Evolutionary conservation across 1,140 invertebrate species (phyloP), one percentile per base, ranked within the genome.

Genomic region (Apis dorsata): DNA sequence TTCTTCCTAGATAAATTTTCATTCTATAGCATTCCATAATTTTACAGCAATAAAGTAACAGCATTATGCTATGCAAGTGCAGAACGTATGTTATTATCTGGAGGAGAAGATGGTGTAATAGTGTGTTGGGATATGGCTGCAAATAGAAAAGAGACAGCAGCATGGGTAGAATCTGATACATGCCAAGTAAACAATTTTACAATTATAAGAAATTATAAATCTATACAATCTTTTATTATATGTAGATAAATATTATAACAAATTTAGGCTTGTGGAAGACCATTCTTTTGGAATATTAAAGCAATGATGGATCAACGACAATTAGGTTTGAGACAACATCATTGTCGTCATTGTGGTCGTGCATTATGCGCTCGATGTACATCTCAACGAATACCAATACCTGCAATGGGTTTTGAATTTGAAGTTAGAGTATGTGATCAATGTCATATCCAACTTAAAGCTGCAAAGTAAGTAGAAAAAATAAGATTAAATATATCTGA

Each of bases 211-310:
- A 28, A 13, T 55, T 51, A 44, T 53, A 17, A 79, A 51, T 21
- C 0, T 28, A n/a, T 7, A 28, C n/a, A 5, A 51, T 5, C 1
- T 57, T 51, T n/a, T 15, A 57, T 65, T 21, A 63, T 15, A 12
- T 66, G 12, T 21, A 12, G 12, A 44, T 53, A 11, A 19, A 49
- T 53, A 74, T n/a, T 4, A 0, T 57, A 4, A 17, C 24, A 57
- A 79, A 80, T 84, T 17, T 66, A 99, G 94, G 95, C 98, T 75
- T 99, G 99, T 94, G 96, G 96, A 62, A 95, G 97, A 86, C 99
- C 99, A 34, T 99, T 99, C 93, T 99, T 99, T 93, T 99, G 99
- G 99, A 99, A 99, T 93, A 95, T 99, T 49, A 96, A 97, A 87
- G 98, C 97, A 13, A 99, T 99, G 98, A 98, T 99, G 97, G 98